These are phyloP conservation scores for Chiroxiphia lanceolata DNA, from an alignment of 2,797 vertebrate genomes.

Conservation along the genomic window DNA sequence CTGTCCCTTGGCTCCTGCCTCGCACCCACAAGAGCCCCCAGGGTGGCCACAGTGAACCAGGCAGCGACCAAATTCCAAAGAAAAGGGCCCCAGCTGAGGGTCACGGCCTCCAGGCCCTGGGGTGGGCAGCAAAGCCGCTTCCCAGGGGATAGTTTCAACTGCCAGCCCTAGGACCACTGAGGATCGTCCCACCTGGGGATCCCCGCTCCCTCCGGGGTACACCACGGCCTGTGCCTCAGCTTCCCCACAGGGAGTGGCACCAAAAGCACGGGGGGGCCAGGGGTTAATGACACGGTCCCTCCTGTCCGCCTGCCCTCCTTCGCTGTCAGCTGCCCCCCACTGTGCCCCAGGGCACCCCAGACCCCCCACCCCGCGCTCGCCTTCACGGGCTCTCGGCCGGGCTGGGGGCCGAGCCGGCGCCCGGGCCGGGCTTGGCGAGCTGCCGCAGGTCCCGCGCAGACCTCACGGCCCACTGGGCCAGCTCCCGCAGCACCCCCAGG, in stretches of 20 bases:
- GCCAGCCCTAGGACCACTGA: not conserved
- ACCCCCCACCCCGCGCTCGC: accelerated
- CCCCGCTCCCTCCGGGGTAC: accelerated
- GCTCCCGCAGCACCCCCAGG: constrained; percentile 75
- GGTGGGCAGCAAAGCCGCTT: not conserved
- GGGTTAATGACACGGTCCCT: not conserved
- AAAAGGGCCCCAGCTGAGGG: not conserved
- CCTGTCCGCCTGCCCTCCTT: accelerated
- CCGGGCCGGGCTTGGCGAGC: constrained; percentile 44
- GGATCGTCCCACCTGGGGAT: accelerated
- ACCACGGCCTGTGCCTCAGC: accelerated
- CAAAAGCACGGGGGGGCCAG: accelerated
- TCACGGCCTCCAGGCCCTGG: accelerated
- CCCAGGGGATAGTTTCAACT: not conserved
- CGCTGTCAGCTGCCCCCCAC: not conserved
- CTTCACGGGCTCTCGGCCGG: constrained; percentile 35
- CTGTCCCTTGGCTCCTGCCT: not conserved
- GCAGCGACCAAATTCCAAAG: accelerated
- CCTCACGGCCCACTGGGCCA: constrained; percentile 74
- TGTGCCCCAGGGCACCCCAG: not conserved
- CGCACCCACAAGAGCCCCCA: accelerated
- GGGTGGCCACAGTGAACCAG: not conserved
- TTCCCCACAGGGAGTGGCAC: not conserved
- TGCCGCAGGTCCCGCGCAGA: constrained; percentile 70
- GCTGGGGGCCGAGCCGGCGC: not conserved